Evolutionary conservation across 2,113 vertebrate genomes (phyloP), one percentile per base, ranked within the genome.

Genomic region (Rutilus rutilus): DNA sequence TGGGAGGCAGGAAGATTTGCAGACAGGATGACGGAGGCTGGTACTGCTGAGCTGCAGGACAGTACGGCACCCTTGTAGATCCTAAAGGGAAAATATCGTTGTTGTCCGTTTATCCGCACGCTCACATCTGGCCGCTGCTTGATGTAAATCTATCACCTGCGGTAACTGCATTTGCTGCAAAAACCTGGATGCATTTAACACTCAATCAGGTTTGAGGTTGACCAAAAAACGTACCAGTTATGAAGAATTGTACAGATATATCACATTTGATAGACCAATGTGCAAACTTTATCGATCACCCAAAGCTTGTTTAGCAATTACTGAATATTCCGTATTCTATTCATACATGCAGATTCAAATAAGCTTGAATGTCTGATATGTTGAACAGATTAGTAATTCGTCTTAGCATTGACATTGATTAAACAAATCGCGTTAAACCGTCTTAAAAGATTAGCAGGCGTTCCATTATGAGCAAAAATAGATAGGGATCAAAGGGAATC

Each of bases 361-460:
- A 86, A 86, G 77, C 87, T 57, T 60, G 60, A 73, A 59, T 84
- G 80, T 85, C 86, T 86, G 84, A 87, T 86, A 77, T 87, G 84
- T 84, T 73, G 73, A 85, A 86, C 75, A 65, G 78, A 88, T 88
- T 88, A 85, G 79, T 84, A 84, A 86, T 83, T 87, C 47, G 67
- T 87, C 78, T 85, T 84, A 84, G 82, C 87, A 50, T 87, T 88
- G 47, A 80, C 83, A 87, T 88, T 88, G 86, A 88, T 89, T 90
- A 79, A 73, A 84, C 76, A 88, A 86, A 88, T 87, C 83, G 36
- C 25, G 59, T 86, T 87, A 89, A 86, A 85, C 74, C 77, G 25
- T 87, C 86, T 90, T 84, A 87, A 90, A 89, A 89, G 89, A 90
- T 88, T 90, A 88, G 64, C 83, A 76, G 54, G 50, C 69, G 0